phyloP scores from a whole-genome alignment of 1,140 invertebrate genomes.

The Chrysomallon squamiferum region DNA sequence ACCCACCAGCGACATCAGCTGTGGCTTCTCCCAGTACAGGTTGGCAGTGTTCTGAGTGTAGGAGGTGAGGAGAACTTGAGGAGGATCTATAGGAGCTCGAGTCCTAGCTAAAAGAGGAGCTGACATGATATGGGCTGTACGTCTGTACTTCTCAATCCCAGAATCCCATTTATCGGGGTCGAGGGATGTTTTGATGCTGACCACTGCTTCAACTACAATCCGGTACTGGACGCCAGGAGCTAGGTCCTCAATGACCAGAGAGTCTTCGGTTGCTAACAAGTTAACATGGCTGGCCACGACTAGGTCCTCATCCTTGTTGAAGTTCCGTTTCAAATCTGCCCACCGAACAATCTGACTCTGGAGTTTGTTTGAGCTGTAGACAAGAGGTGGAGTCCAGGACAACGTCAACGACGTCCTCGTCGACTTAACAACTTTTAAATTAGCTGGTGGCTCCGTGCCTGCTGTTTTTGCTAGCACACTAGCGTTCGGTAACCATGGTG shows the following conservation, averaged over 20 bases:
- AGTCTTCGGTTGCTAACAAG: constrained; percentile 49
- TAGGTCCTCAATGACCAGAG: constrained; percentile 49
- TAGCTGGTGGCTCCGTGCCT: constrained; percentile 59
- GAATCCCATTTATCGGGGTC: constrained; percentile 41
- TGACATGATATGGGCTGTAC: constrained; percentile 60
- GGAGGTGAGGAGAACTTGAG: constrained; percentile 47
- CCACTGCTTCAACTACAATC: constrained; percentile 61
- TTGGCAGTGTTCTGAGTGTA: constrained; percentile 55
- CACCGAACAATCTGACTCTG: constrained; percentile 57
- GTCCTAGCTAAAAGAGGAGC: constrained; percentile 57
- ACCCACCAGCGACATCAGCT: constrained; percentile 52
- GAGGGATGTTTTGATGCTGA: constrained; percentile 63
- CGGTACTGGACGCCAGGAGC: constrained; percentile 55
- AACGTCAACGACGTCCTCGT: constrained; percentile 51
- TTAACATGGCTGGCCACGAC: constrained; percentile 52
- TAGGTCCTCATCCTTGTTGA: constrained; percentile 40
- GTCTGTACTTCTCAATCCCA: constrained; percentile 49
- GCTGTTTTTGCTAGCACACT: constrained; percentile 56
- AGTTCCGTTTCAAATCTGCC: constrained; percentile 46
- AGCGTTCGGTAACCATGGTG: constrained; percentile 57
- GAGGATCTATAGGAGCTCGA: constrained; percentile 57
- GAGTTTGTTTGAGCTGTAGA: constrained; percentile 60
- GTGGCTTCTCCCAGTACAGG: constrained; percentile 62
- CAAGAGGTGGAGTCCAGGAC: constrained; percentile 56
- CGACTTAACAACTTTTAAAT: constrained; percentile 48